Evolutionary conservation across 2,113 vertebrate species (phyloP).

Genomic region (Catharus fuscescens): DNA sequence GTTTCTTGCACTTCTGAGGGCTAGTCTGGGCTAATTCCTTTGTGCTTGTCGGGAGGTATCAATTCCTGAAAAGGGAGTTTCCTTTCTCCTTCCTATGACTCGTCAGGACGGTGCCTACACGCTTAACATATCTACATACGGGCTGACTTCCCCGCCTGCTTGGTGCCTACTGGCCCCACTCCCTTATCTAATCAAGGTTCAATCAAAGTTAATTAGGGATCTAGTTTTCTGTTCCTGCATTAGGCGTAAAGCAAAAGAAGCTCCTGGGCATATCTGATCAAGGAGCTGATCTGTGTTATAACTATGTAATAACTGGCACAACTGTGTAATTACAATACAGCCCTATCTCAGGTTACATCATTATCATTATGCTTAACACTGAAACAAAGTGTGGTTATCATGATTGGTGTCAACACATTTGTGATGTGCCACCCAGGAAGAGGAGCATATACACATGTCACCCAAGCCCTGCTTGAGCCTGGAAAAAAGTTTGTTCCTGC

Average conservation of each 20-base stretch:
- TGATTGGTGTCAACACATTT: slow-evolving; percentile 59
- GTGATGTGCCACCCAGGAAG: slow-evolving; percentile 58
- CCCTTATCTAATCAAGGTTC: slow-evolving; percentile 71
- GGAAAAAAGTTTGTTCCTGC: neutral
- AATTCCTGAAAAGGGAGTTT: slow-evolving; percentile 71
- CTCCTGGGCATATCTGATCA: slow-evolving; percentile 73
- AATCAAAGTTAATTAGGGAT: slow-evolving; percentile 72
- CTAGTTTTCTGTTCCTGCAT: slow-evolving; percentile 65
- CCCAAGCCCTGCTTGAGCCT: neutral
- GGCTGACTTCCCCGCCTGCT: slow-evolving; percentile 64
- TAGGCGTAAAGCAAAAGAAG: slow-evolving; percentile 65
- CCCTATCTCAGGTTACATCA: slow-evolving; percentile 71
- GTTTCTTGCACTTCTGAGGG: slow-evolving; percentile 49
- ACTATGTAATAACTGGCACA: slow-evolving; percentile 72
- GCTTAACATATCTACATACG: slow-evolving; percentile 37
- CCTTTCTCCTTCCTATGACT: slow-evolving; percentile 67
- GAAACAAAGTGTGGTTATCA: slow-evolving; percentile 42
- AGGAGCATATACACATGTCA: slow-evolving; percentile 15
- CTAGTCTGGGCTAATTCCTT: slow-evolving; percentile 62
- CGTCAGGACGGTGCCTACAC: slow-evolving; percentile 67
- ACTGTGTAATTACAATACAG: slow-evolving; percentile 69
- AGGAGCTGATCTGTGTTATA: slow-evolving; percentile 67
- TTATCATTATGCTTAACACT: slow-evolving; percentile 57
- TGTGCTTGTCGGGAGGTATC: slow-evolving; percentile 63
- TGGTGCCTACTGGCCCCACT: slow-evolving; percentile 70